Evolutionary conservation across 2,888 invertebrate species (phyloP).

Genomic region (Drepana falcataria): DNA sequence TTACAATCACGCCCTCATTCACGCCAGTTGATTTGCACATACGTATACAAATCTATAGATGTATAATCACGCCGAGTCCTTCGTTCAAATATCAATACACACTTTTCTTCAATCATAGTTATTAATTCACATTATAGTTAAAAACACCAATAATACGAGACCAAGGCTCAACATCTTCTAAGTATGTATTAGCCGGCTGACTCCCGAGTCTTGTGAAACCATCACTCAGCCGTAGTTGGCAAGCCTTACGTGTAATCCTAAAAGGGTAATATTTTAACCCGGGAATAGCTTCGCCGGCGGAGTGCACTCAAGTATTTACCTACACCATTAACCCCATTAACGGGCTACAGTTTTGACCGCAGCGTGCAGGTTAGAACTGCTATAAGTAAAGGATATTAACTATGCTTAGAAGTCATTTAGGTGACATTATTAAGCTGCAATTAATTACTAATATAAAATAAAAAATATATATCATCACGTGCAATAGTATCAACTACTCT

Average conservation of each 20-base stretch:
- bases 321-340: constrained; percentile 60
- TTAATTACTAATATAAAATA: too few species aligned
- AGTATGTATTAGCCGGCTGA: constrained; percentile 11
- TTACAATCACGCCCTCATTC: too few species aligned
- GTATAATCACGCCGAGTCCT: too few species aligned
- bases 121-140: too few species aligned
- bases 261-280: constrained; percentile 72
- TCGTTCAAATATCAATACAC: too few species aligned
- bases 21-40: too few species aligned
- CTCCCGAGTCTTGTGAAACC: constrained; percentile 27
- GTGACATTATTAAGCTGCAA: background rate
- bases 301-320: constrained; percentile 66
- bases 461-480: too few species aligned
- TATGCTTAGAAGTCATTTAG: background rate
- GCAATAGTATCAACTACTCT: too few species aligned
- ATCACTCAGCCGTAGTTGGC: constrained; percentile 37
- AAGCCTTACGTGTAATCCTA: constrained; percentile 57
- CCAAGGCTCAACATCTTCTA: constrained; percentile 5
- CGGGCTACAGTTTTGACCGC: constrained; percentile 38
- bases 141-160: too few species aligned
- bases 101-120: too few species aligned
- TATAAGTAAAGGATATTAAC: constrained; percentile 1
- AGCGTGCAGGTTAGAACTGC: constrained; percentile 12
- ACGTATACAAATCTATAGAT: too few species aligned
- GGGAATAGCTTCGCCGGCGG: constrained; percentile 48